A percentile compares a stretch with the other conserved stretches of the same genome.
These are phyloP conservation scores for Drosophila pallidifrons DNA, from an alignment of 1,140 invertebrate genomes.

Conservation along the genomic window DNA sequence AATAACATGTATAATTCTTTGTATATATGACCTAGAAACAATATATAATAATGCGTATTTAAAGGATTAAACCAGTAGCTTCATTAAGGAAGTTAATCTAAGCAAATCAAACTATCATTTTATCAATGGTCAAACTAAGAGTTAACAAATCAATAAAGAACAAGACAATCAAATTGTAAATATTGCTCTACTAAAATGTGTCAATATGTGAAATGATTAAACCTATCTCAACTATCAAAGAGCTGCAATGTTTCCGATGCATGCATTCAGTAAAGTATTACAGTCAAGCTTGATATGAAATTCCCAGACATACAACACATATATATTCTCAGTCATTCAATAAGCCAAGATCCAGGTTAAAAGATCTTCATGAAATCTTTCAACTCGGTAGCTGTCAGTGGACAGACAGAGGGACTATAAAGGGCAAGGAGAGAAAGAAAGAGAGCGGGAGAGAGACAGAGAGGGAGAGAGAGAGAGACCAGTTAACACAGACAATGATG, in stretches of 20 bases:
- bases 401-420: conserved; percentile 1
- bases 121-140: too few species aligned
- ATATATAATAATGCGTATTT: too few species aligned
- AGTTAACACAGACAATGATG: conserved; percentile 38
- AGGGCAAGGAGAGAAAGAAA: not conserved
- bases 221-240: not conserved
- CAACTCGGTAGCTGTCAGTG: conserved; percentile 39
- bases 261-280: not conserved
- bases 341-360: conserved; percentile 5
- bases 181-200: too few species aligned
- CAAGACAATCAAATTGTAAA: too few species aligned
- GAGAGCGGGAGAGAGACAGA: conserved; percentile 1
- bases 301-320: conserved; percentile 7
- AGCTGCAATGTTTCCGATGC: not conserved
- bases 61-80: too few species aligned
- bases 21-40: too few species aligned
- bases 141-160: too few species aligned
- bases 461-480: conserved; percentile 8
- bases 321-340: conserved; percentile 8
- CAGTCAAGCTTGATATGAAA: not conserved
- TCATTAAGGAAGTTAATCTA: too few species aligned
- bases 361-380: conserved; percentile 30
- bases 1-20: too few species aligned
- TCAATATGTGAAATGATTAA: too few species aligned
- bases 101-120: too few species aligned